Evolutionary conservation across 2,888 invertebrate genomes (phyloP).

Genomic region (Shargacucullia verbasci): DNA sequence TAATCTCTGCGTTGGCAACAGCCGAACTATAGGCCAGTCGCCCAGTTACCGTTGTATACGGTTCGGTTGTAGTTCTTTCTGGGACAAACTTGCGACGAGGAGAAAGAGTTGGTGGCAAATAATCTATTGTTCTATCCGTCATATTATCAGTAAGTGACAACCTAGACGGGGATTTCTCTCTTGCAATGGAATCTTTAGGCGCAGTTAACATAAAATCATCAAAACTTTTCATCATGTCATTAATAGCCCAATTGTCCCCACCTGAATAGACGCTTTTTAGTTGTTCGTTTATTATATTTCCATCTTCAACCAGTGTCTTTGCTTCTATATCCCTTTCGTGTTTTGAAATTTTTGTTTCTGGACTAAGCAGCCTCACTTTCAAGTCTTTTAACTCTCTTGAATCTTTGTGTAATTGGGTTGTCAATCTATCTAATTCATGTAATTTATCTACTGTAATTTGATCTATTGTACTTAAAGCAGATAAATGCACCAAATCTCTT

Average conservation of each 20-base stretch:
- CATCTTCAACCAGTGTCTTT: constrained; percentile 90
- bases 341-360: constrained; percentile 87
- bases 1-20: constrained; percentile 90
- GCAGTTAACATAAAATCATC: constrained; percentile 89
- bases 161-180: constrained; percentile 90
- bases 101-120: constrained; percentile 88
- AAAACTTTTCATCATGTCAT: constrained; percentile 90
- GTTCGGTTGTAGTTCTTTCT: constrained; percentile 89
- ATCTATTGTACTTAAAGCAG: constrained; percentile 93
- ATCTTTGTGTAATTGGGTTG: constrained; percentile 93
- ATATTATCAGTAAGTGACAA: constrained; percentile 90
- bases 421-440: constrained; percentile 93
- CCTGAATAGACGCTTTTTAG: constrained; percentile 91
- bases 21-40: constrained; percentile 91
- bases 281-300: constrained; percentile 91
- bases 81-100: constrained; percentile 89
- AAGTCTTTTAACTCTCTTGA: constrained; percentile 93
- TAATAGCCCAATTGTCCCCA: constrained; percentile 91
- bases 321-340: constrained; percentile 89
- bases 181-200: constrained; percentile 82
- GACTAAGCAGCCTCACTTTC: constrained; percentile 91
- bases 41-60: constrained; percentile 91
- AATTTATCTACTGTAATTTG: constrained; percentile 94
- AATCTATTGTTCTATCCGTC: constrained; percentile 91
- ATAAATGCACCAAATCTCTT: constrained; percentile 93